phyloP scores from a whole-genome alignment of 1,140 invertebrate species.

The Penaeus chinensis region DNA sequence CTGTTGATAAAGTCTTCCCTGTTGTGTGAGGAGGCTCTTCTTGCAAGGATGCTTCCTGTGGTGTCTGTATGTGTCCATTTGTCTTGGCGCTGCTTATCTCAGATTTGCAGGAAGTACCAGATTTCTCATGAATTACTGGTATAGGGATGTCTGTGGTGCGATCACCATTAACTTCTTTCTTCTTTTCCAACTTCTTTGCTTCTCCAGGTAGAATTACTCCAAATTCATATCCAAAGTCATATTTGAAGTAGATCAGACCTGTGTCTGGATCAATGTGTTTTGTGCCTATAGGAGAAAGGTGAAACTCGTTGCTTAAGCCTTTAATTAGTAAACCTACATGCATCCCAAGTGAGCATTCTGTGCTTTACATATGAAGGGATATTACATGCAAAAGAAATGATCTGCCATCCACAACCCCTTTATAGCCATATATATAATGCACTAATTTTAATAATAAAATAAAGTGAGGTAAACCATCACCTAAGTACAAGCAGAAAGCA shows the following conservation, averaged over 20 bases:
- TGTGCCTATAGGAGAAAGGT: conserved; percentile 72
- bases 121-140: conserved; percentile 75
- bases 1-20: not conserved
- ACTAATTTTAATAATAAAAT: no score
- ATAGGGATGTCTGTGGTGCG: conserved; percentile 73
- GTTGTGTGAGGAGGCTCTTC: conserved; percentile 16
- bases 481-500: no score
- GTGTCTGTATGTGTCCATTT: conserved; percentile 24
- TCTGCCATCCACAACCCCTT: no score
- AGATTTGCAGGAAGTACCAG: conserved; percentile 65
- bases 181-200: conserved; percentile 69
- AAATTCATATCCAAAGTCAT: conserved; percentile 86
- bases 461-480: no score
- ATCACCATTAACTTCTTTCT: conserved; percentile 65
- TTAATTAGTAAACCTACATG: no score
- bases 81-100: conserved; percentile 24
- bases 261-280: conserved; percentile 82
- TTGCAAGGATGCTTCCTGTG: not conserved
- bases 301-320: conserved; percentile 6
- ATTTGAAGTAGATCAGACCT: conserved; percentile 84
- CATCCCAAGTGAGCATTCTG: no score
- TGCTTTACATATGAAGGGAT: no score
- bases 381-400: no score
- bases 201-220: conserved; percentile 80
- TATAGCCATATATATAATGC: no score